These are phyloP conservation scores for Leptocoma aspasia DNA, from an alignment of 2,113 vertebrate species.

Conservation along the genomic window DNA sequence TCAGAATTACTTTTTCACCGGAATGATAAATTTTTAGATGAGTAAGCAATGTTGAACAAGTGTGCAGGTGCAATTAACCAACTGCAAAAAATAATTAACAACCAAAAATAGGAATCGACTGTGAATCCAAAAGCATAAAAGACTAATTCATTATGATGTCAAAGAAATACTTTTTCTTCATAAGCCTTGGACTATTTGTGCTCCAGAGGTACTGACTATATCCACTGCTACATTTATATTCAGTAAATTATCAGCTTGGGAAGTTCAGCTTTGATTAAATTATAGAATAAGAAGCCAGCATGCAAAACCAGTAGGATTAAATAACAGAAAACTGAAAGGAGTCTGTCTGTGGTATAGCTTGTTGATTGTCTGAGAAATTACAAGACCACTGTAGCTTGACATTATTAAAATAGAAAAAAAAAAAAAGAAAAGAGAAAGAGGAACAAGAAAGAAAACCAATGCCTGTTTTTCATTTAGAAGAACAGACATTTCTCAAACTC, in stretches of 20 bases:
- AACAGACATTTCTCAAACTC: not conserved
- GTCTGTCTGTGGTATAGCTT: not conserved
- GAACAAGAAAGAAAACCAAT: not conserved
- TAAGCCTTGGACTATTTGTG: not conserved
- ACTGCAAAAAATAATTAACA: not conserved
- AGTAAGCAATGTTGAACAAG: not conserved
- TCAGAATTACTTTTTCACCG: not conserved
- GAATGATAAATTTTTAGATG: not conserved
- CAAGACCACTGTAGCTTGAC: not conserved
- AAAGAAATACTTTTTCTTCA: not conserved
- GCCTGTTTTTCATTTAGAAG: not conserved
- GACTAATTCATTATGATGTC: not conserved
- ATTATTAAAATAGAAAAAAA: not conserved
- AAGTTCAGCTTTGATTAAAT: not conserved
- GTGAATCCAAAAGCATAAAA: not conserved
- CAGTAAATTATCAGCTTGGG: not conserved
- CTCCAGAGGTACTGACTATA: not conserved
- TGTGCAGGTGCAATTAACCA: constrained; percentile 3
- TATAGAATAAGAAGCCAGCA: not conserved
- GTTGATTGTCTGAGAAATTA: not conserved
- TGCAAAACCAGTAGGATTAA: not conserved
- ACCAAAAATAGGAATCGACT: not conserved
- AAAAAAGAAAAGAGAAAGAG: not conserved
- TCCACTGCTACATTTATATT: not conserved
- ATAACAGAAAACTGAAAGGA: not conserved